Evolutionary conservation across 2,797 vertebrate genomes (phyloP).

Genomic region (Vultur gryphus): DNA sequence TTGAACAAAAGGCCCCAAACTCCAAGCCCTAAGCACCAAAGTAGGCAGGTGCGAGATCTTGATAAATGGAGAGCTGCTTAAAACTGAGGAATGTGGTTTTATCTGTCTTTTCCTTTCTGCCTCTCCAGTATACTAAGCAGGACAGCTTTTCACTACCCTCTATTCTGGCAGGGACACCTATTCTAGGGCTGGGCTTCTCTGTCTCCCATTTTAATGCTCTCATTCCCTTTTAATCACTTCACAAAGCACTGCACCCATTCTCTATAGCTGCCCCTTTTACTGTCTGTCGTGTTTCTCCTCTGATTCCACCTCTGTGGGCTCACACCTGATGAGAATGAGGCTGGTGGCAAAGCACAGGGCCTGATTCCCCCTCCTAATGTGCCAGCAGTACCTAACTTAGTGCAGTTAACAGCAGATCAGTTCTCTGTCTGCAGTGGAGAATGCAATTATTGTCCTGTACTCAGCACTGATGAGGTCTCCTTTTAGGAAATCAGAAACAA

Average conservation of each 20-base stretch:
- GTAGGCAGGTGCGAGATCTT: background rate
- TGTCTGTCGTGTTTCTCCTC: background rate
- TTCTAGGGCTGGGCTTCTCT: background rate
- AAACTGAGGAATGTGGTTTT: background rate
- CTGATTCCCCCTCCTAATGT: background rate
- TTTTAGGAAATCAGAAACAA: slow-evolving; percentile 28
- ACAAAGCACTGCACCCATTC: background rate
- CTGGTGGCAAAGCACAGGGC: background rate
- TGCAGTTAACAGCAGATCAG: background rate
- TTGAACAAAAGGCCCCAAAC: background rate
- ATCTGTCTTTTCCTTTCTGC: background rate
- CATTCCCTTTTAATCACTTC: background rate
- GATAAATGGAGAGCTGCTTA: background rate
- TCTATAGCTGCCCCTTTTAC: background rate
- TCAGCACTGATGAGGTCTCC: background rate
- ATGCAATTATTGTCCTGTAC: background rate
- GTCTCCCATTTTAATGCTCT: background rate
- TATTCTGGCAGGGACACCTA: background rate
- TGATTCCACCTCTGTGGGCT: background rate
- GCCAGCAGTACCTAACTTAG: background rate
- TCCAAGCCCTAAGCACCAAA: background rate
- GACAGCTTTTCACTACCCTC: background rate
- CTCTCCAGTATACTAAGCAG: background rate
- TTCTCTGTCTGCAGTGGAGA: background rate
- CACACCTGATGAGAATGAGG: background rate